phyloP scores from a whole-genome alignment of 1,140 invertebrate species.

The Wasmannia auropunctata region DNA sequence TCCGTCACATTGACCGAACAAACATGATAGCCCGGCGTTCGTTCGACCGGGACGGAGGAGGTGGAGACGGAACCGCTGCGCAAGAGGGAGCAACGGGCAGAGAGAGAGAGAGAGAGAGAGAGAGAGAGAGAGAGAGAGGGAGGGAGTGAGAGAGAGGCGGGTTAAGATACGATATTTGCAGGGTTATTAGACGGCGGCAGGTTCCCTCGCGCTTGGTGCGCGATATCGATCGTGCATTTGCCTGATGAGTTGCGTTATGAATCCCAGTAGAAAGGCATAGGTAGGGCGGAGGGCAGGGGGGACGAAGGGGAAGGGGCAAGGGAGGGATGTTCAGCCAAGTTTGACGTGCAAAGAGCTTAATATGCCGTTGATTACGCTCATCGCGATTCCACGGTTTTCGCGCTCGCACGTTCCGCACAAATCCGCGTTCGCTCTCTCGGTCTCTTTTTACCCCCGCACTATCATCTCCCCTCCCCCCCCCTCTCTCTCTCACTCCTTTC shows the following conservation, averaged over 20 bases:
- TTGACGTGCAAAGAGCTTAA: constrained; percentile 73
- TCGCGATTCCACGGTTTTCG: constrained; percentile 66
- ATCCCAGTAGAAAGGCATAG: constrained; percentile 53
- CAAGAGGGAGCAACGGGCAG: neutral
- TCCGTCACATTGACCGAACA: constrained; percentile 70
- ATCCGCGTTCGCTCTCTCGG: neutral
- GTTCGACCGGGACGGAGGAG: constrained; percentile 53
- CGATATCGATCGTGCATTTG: constrained; percentile 77
- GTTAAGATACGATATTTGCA: constrained; percentile 78
- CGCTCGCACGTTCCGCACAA: constrained; percentile 29
- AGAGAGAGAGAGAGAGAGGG: constrained; percentile 44
- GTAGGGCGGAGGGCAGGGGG: neutral
- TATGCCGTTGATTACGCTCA: constrained; percentile 73
- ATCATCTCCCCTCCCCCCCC: too few species aligned
- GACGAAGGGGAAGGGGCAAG: neutral
- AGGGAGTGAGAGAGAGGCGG: constrained; percentile 41
- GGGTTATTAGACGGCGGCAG: constrained; percentile 78
- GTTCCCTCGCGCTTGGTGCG: constrained; percentile 65
- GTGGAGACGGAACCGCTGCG: neutral
- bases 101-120: constrained; percentile 30
- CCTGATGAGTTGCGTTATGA: constrained; percentile 80
- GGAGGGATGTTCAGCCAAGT: constrained; percentile 54
- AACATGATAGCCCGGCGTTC: constrained; percentile 66
- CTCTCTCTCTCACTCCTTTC: neutral
- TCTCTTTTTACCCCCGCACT: neutral